Percentiles rank a stretch among this genome's conserved stretches.
phyloP scores from a whole-genome alignment of 2,797 vertebrate species.

The Ibycter americanus region DNA sequence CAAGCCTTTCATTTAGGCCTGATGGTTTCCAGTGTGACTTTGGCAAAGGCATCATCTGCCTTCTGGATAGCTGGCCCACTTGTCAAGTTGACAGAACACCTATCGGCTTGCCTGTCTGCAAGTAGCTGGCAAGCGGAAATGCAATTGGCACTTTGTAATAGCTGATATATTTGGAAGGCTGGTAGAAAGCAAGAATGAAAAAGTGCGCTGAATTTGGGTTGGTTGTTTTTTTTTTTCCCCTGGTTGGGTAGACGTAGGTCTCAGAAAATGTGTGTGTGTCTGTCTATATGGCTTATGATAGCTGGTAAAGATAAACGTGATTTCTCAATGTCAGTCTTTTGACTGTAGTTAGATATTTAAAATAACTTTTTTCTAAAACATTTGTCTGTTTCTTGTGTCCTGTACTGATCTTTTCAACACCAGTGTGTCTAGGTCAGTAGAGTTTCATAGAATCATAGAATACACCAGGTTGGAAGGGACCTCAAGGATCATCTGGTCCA shows the following conservation, averaged over 20 bases:
- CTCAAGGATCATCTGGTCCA: background rate
- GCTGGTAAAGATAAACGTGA: background rate
- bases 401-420: background rate
- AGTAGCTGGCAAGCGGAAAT: background rate
- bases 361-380: background rate
- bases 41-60: slow-evolving; percentile 23
- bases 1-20: slow-evolving; percentile 25
- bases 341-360: background rate
- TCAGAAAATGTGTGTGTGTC: background rate
- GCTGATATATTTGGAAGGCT: slow-evolving; percentile 13
- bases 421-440: background rate
- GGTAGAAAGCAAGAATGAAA: background rate
- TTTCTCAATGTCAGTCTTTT: background rate
- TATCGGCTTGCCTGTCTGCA: background rate
- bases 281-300: background rate
- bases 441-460: background rate
- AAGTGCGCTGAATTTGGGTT: background rate
- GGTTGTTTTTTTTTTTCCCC: background rate
- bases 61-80: slow-evolving; percentile 5
- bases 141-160: background rate
- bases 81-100: slow-evolving; percentile 46
- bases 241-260: background rate
- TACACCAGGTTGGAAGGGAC: background rate
- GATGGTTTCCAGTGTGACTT: slow-evolving; percentile 22
- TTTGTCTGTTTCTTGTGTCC: background rate